These are phyloP conservation scores for Thereuonema tuberculata DNA, from an alignment of 1,140 invertebrate species.

Conservation along the genomic window DNA sequence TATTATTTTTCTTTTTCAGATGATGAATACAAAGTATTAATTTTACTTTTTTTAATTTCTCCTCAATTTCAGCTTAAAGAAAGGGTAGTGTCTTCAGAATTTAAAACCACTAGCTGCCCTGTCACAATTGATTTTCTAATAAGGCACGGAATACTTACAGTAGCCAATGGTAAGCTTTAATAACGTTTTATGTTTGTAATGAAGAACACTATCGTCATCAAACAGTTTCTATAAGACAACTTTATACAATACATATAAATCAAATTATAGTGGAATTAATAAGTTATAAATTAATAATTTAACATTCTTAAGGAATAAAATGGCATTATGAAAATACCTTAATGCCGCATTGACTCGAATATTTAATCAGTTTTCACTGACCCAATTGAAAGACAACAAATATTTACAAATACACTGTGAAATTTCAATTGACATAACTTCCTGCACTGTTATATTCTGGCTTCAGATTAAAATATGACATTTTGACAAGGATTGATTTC, in stretches of 20 bases:
- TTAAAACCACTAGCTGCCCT: conserved; percentile 83
- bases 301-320: background rate
- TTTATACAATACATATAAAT: background rate
- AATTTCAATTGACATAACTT: too few species aligned
- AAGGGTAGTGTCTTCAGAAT: conserved; percentile 60
- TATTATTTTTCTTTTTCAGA: too few species aligned
- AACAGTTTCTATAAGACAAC: conserved; percentile 19
- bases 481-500: too few species aligned
- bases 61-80: conserved; percentile 39
- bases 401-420: too few species aligned
- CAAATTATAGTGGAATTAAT: conserved; percentile 8
- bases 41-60: conserved; percentile 1
- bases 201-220: background rate
- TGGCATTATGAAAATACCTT: background rate
- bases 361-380: background rate
- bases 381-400: too few species aligned
- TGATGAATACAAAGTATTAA: too few species aligned
- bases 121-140: conserved; percentile 83
- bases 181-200: conserved; percentile 1
- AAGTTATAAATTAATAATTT: background rate
- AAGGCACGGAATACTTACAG: conserved; percentile 69
- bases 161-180: conserved; percentile 63
- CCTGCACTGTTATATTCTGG: too few species aligned
- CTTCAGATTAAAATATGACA: too few species aligned
- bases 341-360: background rate